A percentile compares a stretch with the other conserved stretches of the same genome.
phyloP scores from a whole-genome alignment of 1,140 invertebrate genomes.

The Drosophila biarmipes region DNA sequence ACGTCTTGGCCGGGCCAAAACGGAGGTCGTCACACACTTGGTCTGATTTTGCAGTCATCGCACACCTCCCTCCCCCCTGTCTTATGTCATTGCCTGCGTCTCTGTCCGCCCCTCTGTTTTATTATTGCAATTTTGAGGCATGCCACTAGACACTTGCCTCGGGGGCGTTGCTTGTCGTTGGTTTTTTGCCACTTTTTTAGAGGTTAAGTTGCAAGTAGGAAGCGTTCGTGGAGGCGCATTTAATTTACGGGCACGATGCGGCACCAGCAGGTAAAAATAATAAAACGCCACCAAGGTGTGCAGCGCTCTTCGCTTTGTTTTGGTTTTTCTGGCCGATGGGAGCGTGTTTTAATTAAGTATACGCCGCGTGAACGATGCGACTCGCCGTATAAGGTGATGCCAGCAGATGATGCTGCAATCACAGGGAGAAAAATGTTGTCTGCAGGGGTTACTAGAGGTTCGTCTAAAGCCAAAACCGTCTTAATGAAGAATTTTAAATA shows the following conservation, averaged over 20 bases:
- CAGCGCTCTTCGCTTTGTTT: conserved; percentile 30
- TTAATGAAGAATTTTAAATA: too few species aligned
- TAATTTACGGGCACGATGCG: conserved; percentile 75
- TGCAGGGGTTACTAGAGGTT: neutral
- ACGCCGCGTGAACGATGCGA: conserved; percentile 60
- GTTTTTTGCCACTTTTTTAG: conserved; percentile 56
- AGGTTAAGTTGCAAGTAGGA: conserved; percentile 79
- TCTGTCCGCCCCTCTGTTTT: conserved; percentile 14
- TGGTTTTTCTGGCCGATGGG: conserved; percentile 43
- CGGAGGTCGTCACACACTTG: conserved; percentile 78
- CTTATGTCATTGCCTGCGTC: conserved; percentile 15
- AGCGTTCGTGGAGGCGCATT: conserved; percentile 70
- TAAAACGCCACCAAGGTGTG: conserved; percentile 22
- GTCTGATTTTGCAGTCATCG: conserved; percentile 68
- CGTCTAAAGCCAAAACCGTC: neutral
- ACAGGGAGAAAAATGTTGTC: conserved; percentile 15
- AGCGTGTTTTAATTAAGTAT: conserved; percentile 73
- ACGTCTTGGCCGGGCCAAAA: conserved; percentile 31
- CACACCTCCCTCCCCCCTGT: conserved; percentile 2
- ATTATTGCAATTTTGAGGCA: conserved; percentile 68
- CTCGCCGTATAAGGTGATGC: conserved; percentile 25
- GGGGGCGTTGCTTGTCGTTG: conserved; percentile 63
- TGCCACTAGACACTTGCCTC: conserved; percentile 55
- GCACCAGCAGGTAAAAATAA: conserved; percentile 40
- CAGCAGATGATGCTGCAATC: conserved; percentile 31